Evolutionary conservation across 2,888 invertebrate species (phyloP).

Genomic region (Gymnosoma rotundatum): DNA sequence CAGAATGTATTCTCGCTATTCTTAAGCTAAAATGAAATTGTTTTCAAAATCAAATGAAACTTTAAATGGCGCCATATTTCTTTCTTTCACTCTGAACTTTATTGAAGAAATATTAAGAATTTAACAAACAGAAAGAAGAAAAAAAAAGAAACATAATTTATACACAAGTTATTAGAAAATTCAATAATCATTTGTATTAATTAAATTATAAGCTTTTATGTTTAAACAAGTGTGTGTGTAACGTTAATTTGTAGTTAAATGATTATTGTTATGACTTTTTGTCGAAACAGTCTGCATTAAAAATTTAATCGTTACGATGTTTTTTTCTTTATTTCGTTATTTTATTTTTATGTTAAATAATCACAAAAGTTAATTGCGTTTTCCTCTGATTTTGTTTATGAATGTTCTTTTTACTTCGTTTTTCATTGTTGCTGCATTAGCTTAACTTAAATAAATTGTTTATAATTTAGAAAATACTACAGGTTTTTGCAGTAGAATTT

Average conservation of each 20-base stretch:
- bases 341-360: slow-evolving; percentile 43
- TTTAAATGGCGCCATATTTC: too few relatives aligned
- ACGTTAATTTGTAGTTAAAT: background rate
- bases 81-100: too few relatives aligned
- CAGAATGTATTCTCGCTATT: too few relatives aligned
- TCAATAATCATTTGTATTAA: too few relatives aligned
- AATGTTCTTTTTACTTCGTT: slow-evolving; percentile 42
- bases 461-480: slow-evolving; percentile 62
- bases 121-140: too few relatives aligned
- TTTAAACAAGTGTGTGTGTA: background rate
- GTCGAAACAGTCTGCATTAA: slow-evolving; percentile 41
- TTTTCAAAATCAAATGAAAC: too few relatives aligned
- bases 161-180: too few relatives aligned
- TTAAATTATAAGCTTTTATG: too few relatives aligned
- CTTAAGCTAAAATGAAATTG: too few relatives aligned
- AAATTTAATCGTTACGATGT: slow-evolving; percentile 53
- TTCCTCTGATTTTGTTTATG: slow-evolving; percentile 62
- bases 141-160: too few relatives aligned
- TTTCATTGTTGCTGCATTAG: slow-evolving; percentile 65
- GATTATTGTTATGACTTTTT: background rate
- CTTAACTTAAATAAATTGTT: slow-evolving; percentile 68
- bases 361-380: slow-evolving; percentile 60
- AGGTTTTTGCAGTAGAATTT: slow-evolving; percentile 43
- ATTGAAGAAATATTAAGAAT: too few relatives aligned
- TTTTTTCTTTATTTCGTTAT: too few relatives aligned